A percentile compares a stretch with the other conserved stretches of the same genome.
phyloP scores from a whole-genome alignment of 2,797 vertebrate species.

The Galaxias olidus region DNA sequence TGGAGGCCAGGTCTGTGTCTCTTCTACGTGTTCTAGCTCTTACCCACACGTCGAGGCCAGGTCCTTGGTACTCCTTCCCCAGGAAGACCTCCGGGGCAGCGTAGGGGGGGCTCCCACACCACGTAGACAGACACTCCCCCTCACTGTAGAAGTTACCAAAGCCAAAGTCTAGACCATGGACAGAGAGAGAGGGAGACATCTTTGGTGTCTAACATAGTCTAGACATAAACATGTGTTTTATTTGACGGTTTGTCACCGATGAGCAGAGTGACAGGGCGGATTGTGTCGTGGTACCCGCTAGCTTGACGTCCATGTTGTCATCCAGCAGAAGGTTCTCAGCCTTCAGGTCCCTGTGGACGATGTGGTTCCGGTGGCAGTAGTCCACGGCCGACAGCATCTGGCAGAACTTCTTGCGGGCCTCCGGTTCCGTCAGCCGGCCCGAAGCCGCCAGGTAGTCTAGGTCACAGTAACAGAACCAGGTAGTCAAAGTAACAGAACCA shows the following conservation, averaged over 20 bases:
- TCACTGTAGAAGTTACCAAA: slow-evolving; percentile 87
- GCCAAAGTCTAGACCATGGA: slow-evolving; percentile 79
- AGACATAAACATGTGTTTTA: too few species aligned
- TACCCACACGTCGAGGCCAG: slow-evolving; percentile 89
- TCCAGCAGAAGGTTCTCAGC: slow-evolving; percentile 86
- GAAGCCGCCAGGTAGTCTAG: slow-evolving; percentile 84
- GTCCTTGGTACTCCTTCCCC: slow-evolving; percentile 85
- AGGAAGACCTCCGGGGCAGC: slow-evolving; percentile 87
- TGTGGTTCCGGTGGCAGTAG: slow-evolving; percentile 80
- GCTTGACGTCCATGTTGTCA: slow-evolving; percentile 87
- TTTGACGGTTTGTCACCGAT: too few species aligned
- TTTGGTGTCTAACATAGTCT: not conserved
- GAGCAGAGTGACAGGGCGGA: not conserved
- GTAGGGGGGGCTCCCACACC: slow-evolving; percentile 87
- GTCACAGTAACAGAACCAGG: slow-evolving; percentile 25
- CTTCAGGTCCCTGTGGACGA: slow-evolving; percentile 86
- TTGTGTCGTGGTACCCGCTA: slow-evolving; percentile 76
- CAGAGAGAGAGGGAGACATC: not conserved
- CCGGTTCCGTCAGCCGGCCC: slow-evolving; percentile 79
- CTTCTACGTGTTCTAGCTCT: not conserved
- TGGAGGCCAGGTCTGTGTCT: too few species aligned
- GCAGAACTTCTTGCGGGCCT: slow-evolving; percentile 85
- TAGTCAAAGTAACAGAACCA: slow-evolving; percentile 24
- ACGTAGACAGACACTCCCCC: slow-evolving; percentile 81
- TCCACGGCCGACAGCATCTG: slow-evolving; percentile 86